Conservation (phyloP, 2,797 vertebrate species). For the Craterocephalus amniculus region DNA sequence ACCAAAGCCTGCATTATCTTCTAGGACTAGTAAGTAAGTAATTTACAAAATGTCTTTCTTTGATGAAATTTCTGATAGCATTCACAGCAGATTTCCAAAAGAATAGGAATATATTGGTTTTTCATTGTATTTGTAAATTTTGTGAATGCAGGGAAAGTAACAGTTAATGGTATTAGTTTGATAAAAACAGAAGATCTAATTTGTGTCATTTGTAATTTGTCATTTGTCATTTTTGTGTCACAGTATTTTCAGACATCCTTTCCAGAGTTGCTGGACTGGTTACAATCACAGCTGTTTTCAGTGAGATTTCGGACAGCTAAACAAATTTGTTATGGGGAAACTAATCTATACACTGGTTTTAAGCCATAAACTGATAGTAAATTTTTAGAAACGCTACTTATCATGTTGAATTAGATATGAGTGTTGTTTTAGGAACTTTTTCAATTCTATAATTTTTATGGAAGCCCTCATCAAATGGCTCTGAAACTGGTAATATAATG, state of each 20-base stretch:
- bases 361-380: background rate
- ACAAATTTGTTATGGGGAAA: background rate
- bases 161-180: background rate
- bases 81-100: background rate
- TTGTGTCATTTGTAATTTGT: background rate
- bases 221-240: too few species aligned
- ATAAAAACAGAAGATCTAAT: background rate
- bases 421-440: background rate
- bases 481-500: background rate
- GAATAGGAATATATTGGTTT: background rate
- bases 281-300: background rate
- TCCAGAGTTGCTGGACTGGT: background rate
- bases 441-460: background rate
- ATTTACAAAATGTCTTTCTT: background rate
- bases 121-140: background rate
- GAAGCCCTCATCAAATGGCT: background rate
- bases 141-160: background rate
- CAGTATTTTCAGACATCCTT: too few species aligned
- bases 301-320: background rate
- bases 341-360: background rate
- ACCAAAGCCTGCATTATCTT: constrained; percentile 21
- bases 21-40: background rate
- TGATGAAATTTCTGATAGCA: background rate
- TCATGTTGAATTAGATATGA: background rate
- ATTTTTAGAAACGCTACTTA: background rate